These are phyloP conservation scores for Brevimyrus niger DNA, from an alignment of 2,113 vertebrate genomes.

Conservation along the genomic window DNA sequence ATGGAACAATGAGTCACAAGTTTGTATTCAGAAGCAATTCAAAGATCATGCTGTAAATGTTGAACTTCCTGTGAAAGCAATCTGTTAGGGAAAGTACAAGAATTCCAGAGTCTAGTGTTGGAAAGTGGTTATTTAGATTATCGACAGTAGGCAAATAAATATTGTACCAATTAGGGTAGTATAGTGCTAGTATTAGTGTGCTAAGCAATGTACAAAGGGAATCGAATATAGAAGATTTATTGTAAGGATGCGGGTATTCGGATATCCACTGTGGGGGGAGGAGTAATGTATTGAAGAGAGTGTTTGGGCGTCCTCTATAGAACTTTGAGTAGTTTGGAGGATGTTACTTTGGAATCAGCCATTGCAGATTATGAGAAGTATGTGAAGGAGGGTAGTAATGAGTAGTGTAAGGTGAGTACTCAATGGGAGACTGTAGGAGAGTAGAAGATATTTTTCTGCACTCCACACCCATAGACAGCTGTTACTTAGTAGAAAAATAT, in stretches of 20 bases:
- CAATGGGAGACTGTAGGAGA: neutral
- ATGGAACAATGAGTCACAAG: constrained; percentile 38
- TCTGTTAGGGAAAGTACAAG: neutral
- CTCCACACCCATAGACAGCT: neutral
- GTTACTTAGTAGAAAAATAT: neutral
- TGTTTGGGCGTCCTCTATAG: neutral
- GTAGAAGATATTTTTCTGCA: neutral
- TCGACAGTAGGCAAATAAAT: neutral
- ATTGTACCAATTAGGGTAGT: neutral
- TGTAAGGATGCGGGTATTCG: neutral
- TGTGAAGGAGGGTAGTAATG: neutral
- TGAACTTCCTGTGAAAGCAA: constrained; percentile 10
- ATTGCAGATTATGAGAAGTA: neutral
- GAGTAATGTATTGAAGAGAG: neutral
- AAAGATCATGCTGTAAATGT: constrained; percentile 15
- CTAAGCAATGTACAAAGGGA: neutral
- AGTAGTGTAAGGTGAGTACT: neutral
- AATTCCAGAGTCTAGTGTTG: neutral
- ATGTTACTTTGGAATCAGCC: neutral
- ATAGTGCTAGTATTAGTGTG: neutral
- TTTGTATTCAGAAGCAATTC: constrained; percentile 33
- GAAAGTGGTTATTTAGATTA: neutral
- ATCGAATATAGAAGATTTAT: neutral
- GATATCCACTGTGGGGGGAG: neutral
- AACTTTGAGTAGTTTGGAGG: neutral